Evolutionary conservation across 2,888 invertebrate species (phyloP).

Genomic region (Herminia tarsipennalis): DNA sequence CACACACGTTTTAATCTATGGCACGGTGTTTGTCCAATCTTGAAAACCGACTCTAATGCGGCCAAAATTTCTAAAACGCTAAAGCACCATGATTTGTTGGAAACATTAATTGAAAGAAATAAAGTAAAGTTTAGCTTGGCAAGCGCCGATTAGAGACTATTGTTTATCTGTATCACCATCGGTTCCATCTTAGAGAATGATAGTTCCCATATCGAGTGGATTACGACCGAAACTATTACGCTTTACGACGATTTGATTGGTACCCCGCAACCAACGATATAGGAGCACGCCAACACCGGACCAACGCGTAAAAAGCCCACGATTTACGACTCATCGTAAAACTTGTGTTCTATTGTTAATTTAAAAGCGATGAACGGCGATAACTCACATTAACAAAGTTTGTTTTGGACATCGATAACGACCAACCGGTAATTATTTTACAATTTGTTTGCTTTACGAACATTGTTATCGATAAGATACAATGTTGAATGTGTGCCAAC

Average conservation of each 20-base stretch:
- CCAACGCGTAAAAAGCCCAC: constrained; percentile 63
- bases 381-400: constrained; percentile 62
- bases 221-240: constrained; percentile 75
- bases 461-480: constrained; percentile 37
- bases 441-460: constrained; percentile 36
- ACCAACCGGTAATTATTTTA: constrained; percentile 43
- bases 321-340: constrained; percentile 77
- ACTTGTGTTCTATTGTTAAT: constrained; percentile 69
- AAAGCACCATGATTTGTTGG: constrained; percentile 8
- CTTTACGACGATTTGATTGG: constrained; percentile 81
- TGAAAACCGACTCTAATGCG: constrained; percentile 53
- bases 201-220: constrained; percentile 80
- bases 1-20: constrained; percentile 69
- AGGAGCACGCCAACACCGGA: constrained; percentile 68
- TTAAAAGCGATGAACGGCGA: constrained; percentile 67
- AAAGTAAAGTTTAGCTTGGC: constrained; percentile 37
- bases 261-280: constrained; percentile 75
- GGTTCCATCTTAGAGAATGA: constrained; percentile 64
- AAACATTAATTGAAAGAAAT: constrained; percentile 18
- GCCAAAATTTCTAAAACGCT: constrained; percentile 32
- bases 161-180: constrained; percentile 56
- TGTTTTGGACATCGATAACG: constrained; percentile 50
- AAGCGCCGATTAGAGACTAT: constrained; percentile 19
- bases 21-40: constrained; percentile 73
- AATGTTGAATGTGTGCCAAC: constrained; percentile 15